Base-by-base conservation (phyloP, 2,797 vertebrate genomes). In the Phrynocephalus guinanensis region DNA sequence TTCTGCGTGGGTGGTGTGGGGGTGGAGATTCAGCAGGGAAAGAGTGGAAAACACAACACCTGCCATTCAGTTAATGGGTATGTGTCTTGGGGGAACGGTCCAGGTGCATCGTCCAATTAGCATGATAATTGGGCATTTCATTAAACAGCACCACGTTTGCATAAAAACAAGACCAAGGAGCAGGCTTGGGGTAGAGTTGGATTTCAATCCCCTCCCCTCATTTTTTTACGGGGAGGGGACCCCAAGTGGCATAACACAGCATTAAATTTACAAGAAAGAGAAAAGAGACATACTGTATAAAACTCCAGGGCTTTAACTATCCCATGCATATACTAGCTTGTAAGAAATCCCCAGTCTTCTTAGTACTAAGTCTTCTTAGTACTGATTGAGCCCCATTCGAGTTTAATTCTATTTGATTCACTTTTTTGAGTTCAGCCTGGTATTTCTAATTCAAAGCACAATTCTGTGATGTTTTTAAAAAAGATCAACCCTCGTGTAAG, bases 81-180 rank as follows among this genome's bases (percentile, higher is more conserved):
- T 66, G 84, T 22, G 70, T 81, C 95, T 38, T 28, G n/a, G 18
- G 96, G 93, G 95, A 87, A 4, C 67, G 83, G 11, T 79, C 73
- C 91, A 90, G 89, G 89, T 72, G 48, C 79, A 20, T 20, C 30
- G 28, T 84, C 92, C 94, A 92, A 96, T 96, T 91, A 94, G 86
- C 1, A 1, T 38, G 86, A 79, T 88, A 81, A 77, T 93, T 93
- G 93, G 93, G 91, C 79, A 79, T 88, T 92, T 90, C 89, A 3
- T 90, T 90, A 93, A 56, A 44, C 75, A 63, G 30, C 84, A 52
- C 0, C 38, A 0, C 0, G 73, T 83, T 81, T 67, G 83, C 63
- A 85, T 89, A 0, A 75, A 93, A 92, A 85, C 83, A 84, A 88
- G 70, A 6, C 1, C 33, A 20, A 90, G 88, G 56, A 88, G 87